phyloP scores from a whole-genome alignment of 2,888 invertebrate species.

The Choreutis nemorana region DNA sequence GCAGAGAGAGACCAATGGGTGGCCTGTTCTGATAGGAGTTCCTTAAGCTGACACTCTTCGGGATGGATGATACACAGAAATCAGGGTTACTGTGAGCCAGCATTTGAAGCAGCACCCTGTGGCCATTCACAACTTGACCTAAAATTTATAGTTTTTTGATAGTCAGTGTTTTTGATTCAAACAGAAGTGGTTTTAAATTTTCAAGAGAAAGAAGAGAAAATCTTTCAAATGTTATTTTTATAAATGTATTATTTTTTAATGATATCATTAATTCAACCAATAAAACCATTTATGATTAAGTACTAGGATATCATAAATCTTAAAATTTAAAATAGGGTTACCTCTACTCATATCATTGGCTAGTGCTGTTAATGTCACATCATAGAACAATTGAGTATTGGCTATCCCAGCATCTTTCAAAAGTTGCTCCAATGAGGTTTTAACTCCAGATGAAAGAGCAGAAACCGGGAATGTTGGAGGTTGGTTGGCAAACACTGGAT shows the following conservation, averaged over 20 bases:
- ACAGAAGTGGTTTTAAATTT: constrained; percentile 1
- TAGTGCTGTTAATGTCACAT: constrained; percentile 73
- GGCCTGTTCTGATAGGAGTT: constrained; percentile 82
- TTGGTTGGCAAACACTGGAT: constrained; percentile 66
- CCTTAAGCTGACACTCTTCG: constrained; percentile 69
- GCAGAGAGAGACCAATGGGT: constrained; percentile 73
- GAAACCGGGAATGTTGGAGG: constrained; percentile 66
- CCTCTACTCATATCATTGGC: constrained; percentile 78
- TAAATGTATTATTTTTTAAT: not conserved
- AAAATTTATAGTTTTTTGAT: constrained; percentile 8
- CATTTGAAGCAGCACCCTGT: constrained; percentile 76
- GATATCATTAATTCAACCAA: not conserved
- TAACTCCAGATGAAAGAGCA: constrained; percentile 52
- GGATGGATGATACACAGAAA: constrained; percentile 66
- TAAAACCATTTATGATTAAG: not conserved
- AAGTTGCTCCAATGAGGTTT: constrained; percentile 45
- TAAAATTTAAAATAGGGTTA: constrained; percentile 11
- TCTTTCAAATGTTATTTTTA: not conserved
- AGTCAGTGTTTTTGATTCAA: not conserved
- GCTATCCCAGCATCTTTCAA: constrained; percentile 69
- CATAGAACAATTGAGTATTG: constrained; percentile 74
- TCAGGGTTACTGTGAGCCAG: constrained; percentile 72
- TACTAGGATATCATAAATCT: not conserved
- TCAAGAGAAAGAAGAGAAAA: not conserved
- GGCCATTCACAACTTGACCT: constrained; percentile 70